Evolutionary conservation across 2,797 vertebrate genomes (phyloP), one percentile per base, ranked within the genome.

Genomic region (Ptychobarbus kaznakovi): DNA sequence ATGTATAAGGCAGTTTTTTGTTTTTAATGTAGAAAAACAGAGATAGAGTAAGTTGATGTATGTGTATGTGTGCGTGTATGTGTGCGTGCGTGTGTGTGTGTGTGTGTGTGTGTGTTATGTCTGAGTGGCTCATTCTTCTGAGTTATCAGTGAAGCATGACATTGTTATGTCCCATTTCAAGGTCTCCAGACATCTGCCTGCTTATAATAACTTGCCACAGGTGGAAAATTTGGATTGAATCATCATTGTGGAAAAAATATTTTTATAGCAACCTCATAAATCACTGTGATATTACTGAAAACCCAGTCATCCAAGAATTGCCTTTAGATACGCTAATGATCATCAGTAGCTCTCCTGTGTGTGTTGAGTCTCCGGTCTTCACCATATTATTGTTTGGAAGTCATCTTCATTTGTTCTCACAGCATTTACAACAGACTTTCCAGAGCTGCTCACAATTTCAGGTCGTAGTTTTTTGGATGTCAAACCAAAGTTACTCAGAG

Each of bases 81-180:
- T 22, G 22, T 40, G 32, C 53, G 35, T 74, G n/a, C 66, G 35
- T 74, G 16, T 51, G 22, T 72, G 38, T 42, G 84, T 51, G 58
- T 68, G 20, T 68, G 72, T 82, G 49, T n/a, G 35, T 75, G 72
- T 76, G 35, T 87, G 58, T 89, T 87, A 82, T 85, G 85, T 83
- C 86, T 87, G 76, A 61, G 76, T 83, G 69, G 66, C 76, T 86
- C 61, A 44, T 86, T 51, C n/a, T 44, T 70, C 69, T 44, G 73
- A 35, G 53, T 82, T 81, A 86, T 88, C 85, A 82, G 70, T 81
- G 68, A 82, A 69, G 74, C 80, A 63, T 81, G 77, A 18, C 35
- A 53, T 80, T 80, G 69, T 80, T 86, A 80, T 82, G 85, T 81
- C 68, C 76, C 58, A 72, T 56, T 46, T 58, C 74, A 42, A 80